These are phyloP conservation scores for Crocallis elinguaria DNA, from an alignment of 2,888 invertebrate genomes.

Conservation along the genomic window DNA sequence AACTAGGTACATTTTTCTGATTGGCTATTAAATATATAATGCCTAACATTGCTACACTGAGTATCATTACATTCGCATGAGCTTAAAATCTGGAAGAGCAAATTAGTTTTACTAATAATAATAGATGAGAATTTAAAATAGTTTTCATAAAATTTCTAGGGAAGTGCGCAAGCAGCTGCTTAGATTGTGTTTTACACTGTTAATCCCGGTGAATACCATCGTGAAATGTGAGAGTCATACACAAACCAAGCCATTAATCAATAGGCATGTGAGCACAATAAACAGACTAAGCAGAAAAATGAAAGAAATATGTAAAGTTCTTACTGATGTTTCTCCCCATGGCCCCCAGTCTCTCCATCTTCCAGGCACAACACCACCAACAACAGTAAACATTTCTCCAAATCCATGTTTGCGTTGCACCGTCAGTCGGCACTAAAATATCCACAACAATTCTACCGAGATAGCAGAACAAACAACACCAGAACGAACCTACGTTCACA, in stretches of 20 bases:
- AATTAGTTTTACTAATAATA: neutral
- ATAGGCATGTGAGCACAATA: neutral
- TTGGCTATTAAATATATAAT: neutral
- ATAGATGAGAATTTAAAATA: neutral
- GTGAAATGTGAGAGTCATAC: neutral
- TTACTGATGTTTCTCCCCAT: conserved; percentile 77
- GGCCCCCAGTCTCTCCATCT: conserved; percentile 70
- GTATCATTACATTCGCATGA: neutral
- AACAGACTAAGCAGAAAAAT: neutral
- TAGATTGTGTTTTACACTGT: neutral
- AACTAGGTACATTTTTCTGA: too few relatives aligned
- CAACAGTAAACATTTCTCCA: conserved; percentile 62
- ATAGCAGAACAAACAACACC: conserved; percentile 52
- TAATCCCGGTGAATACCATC: neutral
- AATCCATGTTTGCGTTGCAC: conserved; percentile 55
- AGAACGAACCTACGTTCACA: conserved; percentile 60
- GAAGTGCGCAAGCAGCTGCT: neutral
- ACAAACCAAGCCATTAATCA: neutral
- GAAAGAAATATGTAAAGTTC: conserved; percentile 33
- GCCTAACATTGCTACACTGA: neutral
- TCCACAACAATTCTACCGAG: conserved; percentile 48
- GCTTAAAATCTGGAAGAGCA: neutral
- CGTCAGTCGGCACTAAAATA: conserved; percentile 41
- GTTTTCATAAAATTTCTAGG: neutral
- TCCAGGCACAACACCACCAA: conserved; percentile 62